Conservation (phyloP, 2,113 vertebrate species). For the Indicator indicator region DNA sequence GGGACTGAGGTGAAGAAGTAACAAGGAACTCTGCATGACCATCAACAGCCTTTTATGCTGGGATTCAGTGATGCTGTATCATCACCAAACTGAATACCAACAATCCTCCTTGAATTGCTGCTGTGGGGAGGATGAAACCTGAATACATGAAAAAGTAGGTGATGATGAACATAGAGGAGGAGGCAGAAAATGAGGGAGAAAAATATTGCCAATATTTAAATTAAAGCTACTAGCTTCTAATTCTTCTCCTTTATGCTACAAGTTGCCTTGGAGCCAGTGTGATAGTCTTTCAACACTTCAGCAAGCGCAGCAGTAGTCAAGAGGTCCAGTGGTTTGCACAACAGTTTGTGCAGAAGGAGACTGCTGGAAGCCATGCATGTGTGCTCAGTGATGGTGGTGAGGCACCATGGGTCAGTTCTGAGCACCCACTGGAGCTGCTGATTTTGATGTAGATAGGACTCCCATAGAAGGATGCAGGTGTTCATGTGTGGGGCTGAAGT, state of each 20-base stretch:
- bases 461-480: neutral
- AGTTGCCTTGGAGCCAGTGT: neutral
- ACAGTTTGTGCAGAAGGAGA: neutral
- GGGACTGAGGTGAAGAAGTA: neutral
- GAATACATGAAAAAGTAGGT: neutral
- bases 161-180: neutral
- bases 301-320: neutral
- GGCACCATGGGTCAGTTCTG: fast-evolving
- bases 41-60: neutral
- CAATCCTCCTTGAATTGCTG: neutral
- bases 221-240: neutral
- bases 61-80: neutral
- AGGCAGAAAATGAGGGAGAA: neutral
- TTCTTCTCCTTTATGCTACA: neutral
- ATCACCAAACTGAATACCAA: neutral
- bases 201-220: neutral
- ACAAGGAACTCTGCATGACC: neutral
- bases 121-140: neutral
- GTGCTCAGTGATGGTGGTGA: fast-evolving
- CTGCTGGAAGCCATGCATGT: too few species aligned
- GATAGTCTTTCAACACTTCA: neutral
- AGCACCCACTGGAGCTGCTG: neutral
- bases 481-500: neutral
- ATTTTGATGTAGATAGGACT: neutral
- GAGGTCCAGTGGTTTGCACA: neutral